Evolutionary conservation across 2,888 invertebrate species (phyloP).

Genomic region (Drosophila monieri): DNA sequence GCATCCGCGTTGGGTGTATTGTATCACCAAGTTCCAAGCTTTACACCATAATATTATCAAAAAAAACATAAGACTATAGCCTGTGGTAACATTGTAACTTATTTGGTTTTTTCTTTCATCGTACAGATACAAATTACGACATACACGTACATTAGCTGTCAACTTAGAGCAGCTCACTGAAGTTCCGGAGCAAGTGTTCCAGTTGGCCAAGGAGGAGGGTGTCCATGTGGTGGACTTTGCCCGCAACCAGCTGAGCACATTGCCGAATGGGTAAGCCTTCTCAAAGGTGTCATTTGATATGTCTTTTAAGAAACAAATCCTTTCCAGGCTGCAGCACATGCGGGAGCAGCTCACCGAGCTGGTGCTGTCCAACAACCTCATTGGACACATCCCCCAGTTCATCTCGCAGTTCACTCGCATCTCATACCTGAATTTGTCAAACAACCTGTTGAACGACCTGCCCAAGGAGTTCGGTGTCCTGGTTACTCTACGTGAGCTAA

Average conservation of each 20-base stretch:
- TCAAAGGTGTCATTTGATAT: neutral
- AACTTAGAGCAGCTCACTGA: slow-evolving; percentile 86
- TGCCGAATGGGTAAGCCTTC: slow-evolving; percentile 89
- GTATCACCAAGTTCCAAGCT: slow-evolving; percentile 54
- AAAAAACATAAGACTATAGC: neutral
- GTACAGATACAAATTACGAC: slow-evolving; percentile 86
- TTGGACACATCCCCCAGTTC: slow-evolving; percentile 87
- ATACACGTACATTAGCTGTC: slow-evolving; percentile 84
- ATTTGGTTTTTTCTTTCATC: neutral
- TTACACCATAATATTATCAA: neutral
- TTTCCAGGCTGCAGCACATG: slow-evolving; percentile 84
- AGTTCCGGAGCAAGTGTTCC: slow-evolving; percentile 90
- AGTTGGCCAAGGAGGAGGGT: slow-evolving; percentile 88
- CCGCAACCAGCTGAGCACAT: slow-evolving; percentile 89
- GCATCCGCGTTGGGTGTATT: slow-evolving; percentile 67
- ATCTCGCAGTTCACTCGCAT: slow-evolving; percentile 87
- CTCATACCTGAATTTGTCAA: slow-evolving; percentile 90
- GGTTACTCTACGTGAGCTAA: slow-evolving; percentile 90
- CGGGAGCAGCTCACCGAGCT: slow-evolving; percentile 87
- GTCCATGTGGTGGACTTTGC: slow-evolving; percentile 92
- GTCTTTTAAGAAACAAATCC: neutral
- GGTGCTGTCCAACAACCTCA: slow-evolving; percentile 88
- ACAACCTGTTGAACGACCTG: slow-evolving; percentile 88
- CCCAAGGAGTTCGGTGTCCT: slow-evolving; percentile 87
- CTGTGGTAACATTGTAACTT: neutral